Base-by-base conservation (phyloP, 1,140 invertebrate genomes). In the Penaeus indicus region DNA sequence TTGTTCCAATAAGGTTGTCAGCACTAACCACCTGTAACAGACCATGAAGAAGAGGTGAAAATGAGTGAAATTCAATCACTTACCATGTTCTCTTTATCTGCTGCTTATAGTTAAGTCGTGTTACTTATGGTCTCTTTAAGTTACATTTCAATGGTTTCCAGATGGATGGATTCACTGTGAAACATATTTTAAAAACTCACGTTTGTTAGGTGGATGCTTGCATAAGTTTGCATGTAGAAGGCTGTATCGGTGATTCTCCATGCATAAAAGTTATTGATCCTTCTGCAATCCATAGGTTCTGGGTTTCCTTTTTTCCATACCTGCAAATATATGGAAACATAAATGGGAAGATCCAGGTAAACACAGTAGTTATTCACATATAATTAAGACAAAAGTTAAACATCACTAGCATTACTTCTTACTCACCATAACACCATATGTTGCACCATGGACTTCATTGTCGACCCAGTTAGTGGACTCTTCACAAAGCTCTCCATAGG, bases 401-500 rank as follows among this genome's bases (percentile, higher is more conserved):
- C n/a, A n/a, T n/a, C n/a, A 25, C 16, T n/a, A 10, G 13, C n/a
- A 47, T 22, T 38, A 63, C n/a, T 22, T 47, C 2, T 7, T 27
- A 67, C 87, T 84, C n/a, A 89, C 87, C 87, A 89, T 63, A 64
- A 90, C 79, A 22, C 85, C 89, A 67, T 62, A 87, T 25, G 81
- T 77, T 2, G 80, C 67, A n/a, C 85, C 61, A 81, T 86, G 89
- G 3, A 85, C 85, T 85, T 90, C 89, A 82, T 90, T 90, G 80
- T 90, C 38, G 13, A 18, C 61, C 89, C 89, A 90, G n/a, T 22
- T 64, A 8, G 89, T 81, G 13, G 78, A 22, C 2, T 84, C 79
- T 2, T 72, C 64, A 62, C 89, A 90, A 18, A 5, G 21, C 54
- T 86, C 86, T n/a, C 90, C 90, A 61, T 80, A 84, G n/a, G 86